Evolutionary conservation across 2,113 vertebrate species (phyloP).

Genomic region (Harpagus bidentatus): DNA sequence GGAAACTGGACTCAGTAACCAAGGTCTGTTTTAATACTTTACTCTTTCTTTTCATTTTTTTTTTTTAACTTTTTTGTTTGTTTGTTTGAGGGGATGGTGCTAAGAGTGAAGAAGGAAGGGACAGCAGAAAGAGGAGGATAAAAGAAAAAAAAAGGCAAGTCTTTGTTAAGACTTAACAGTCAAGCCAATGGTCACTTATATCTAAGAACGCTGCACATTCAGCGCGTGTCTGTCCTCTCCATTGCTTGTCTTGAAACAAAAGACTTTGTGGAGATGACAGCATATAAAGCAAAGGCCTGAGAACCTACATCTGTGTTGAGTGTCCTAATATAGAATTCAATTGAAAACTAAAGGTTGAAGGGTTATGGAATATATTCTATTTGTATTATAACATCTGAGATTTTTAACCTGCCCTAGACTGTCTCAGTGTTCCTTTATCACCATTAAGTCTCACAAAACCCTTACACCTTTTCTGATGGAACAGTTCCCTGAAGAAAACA

Average conservation of each 20-base stretch:
- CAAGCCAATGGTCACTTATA: not conserved
- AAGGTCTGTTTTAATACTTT: not conserved
- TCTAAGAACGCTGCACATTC: not conserved
- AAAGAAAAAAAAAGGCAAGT: not conserved
- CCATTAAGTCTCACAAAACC: not conserved
- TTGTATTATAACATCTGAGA: not conserved
- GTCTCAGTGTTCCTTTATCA: not conserved
- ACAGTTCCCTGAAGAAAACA: not conserved
- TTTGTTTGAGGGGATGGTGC: rapidly evolving
- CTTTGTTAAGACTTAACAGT: not conserved
- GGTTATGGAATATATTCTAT: not conserved
- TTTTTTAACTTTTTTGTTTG: too few relatives aligned
- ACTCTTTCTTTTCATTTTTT: not conserved
- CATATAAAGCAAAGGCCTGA: not conserved
- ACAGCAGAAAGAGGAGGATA: not conserved
- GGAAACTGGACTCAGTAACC: not conserved
- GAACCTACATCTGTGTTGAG: not conserved
- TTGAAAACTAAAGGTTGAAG: not conserved
- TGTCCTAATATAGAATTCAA: not conserved
- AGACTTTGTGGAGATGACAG: not conserved
- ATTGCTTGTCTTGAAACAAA: not conserved
- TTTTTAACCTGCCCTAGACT: not conserved
- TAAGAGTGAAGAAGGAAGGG: not conserved
- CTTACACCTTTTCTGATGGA: not conserved
- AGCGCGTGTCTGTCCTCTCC: not conserved